Evolutionary conservation across 1,140 invertebrate species (phyloP), one percentile per base, ranked within the genome.

Genomic region (Polyergus mexicanus): DNA sequence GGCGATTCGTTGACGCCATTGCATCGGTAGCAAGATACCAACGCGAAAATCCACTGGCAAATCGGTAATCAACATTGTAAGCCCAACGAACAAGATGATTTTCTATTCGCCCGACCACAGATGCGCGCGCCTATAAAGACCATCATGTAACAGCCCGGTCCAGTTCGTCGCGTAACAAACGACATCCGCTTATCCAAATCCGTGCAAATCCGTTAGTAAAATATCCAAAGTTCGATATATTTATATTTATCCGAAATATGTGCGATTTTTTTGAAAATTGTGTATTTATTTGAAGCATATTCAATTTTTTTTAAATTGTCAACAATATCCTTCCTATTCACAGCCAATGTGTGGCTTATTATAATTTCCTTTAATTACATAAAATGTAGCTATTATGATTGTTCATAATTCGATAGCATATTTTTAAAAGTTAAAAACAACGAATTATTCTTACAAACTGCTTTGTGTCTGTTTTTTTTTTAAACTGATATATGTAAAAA

Each of bases 41-140:
- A 56, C 22, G 65, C 75, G 86, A 88, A 90, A 90, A 90, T 90
- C 54, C 72, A 35, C 41, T 13, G 47, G 28, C 25, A 28, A 56
- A 83, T 47, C 76, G 51, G 88, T 85, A 86, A 88, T 89, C 72
- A 72, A 85, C 87, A 71, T 91, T 80, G 78, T 76, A 87, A 89
- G 68, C 85, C 58, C 51, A 65, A 56, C 58, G 56, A 86, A 44
- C 58, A 65, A 51, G 47, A 47, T 77, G 62, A 86, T 80, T 84
- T 68, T 51, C 62, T 56, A 72, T 54, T 69, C 72, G 28, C 25
- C 81, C 56, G 58, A 41, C 8, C 51, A 54, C n/a, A 22, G n/a
- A 32, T 35, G 32, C 41, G 58, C 32, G 19, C 13, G 58, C 2
- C 41, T 84, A 75, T 66, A 63, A 69, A 80, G 54, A 54, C 16